Base-by-base conservation (phyloP, 2,888 invertebrate species). In the Helleia helle region DNA sequence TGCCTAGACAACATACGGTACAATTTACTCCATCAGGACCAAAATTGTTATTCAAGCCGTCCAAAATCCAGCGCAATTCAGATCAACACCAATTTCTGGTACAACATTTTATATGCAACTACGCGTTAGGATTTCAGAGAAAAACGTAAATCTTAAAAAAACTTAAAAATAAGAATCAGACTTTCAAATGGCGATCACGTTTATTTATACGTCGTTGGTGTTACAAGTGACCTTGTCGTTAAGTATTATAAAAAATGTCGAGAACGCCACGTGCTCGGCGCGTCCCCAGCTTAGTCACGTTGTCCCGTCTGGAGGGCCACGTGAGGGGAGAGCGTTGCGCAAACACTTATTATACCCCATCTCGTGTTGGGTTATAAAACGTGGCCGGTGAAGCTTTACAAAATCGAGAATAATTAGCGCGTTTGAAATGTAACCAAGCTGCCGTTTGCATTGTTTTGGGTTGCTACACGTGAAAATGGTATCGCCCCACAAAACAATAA, bases 231-330 rank as follows among this genome's bases (percentile, higher is more conserved):
- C 37, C 27, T 38, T 27, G 14, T 11, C 15, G 24, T 37, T 36
- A 24, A 11, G 17, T 17, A 6, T 17, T 18, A 18, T 18, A 18
- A 22, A 22, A 22, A 22, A 6, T 8, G 6, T 22, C 6, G 22
- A 22, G 22, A 5, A 5, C 5, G 22, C 22, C 22, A 22, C 22
- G 22, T 22, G 14, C 12, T 48, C 51, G 49, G 50, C 48, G 40
- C 55, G 48, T 48, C 49, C 56, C 51, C 44, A 50, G 42, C 48
- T 52, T 49, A 54, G 50, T 74, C 74, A 74, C 77, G 73, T 73
- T 71, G 65, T 44, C 42, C 45, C 43, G 51, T 59, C 76, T 71
- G 74, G 71, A 53, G 71, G 67, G n/a, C 64, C 42, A 42, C 44
- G 24, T 46, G 41, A 36, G 28, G 9, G 41, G 37, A 31, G 42